These are phyloP conservation scores for Lasiommata megera DNA, from an alignment of 2,888 invertebrate species.

Conservation along the genomic window DNA sequence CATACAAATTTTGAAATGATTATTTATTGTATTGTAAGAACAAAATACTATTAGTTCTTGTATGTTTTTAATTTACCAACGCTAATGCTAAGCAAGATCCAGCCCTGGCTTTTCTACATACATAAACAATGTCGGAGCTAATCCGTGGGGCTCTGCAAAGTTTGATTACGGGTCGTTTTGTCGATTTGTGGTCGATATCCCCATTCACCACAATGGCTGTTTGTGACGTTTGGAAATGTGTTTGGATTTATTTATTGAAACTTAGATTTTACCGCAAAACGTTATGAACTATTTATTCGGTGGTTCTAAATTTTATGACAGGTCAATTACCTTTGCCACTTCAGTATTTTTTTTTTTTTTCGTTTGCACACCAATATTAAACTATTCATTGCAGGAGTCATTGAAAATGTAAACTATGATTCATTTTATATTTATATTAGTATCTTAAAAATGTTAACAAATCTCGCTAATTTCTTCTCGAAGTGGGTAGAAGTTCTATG, in stretches of 20 bases:
- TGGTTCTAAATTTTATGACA: background rate
- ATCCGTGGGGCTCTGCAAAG: constrained; percentile 44
- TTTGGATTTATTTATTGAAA: constrained; percentile 16
- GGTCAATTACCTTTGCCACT: background rate
- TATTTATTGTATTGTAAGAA: too few relatives aligned
- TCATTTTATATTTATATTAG: too few relatives aligned
- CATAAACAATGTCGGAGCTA: constrained; percentile 43
- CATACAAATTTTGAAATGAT: too few relatives aligned
- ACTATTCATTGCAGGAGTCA: too few relatives aligned
- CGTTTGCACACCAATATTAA: too few relatives aligned
- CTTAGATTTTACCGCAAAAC: background rate
- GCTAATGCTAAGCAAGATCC: constrained; percentile 13
- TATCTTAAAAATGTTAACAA: too few relatives aligned
- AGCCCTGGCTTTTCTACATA: constrained; percentile 21
- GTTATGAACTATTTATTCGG: background rate
- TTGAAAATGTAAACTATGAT: too few relatives aligned
- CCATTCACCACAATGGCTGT: constrained; percentile 24
- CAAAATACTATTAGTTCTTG: background rate
- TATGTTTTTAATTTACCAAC: background rate
- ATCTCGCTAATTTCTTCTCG: too few relatives aligned
- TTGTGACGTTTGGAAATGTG: constrained; percentile 25
- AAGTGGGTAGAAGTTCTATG: too few relatives aligned
- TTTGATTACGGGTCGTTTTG: constrained; percentile 55
- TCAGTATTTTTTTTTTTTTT: too few relatives aligned
- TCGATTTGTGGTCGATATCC: constrained; percentile 29